These are phyloP conservation scores for Cossypha heuglini DNA, from an alignment of 2,797 vertebrate genomes.

Conservation along the genomic window DNA sequence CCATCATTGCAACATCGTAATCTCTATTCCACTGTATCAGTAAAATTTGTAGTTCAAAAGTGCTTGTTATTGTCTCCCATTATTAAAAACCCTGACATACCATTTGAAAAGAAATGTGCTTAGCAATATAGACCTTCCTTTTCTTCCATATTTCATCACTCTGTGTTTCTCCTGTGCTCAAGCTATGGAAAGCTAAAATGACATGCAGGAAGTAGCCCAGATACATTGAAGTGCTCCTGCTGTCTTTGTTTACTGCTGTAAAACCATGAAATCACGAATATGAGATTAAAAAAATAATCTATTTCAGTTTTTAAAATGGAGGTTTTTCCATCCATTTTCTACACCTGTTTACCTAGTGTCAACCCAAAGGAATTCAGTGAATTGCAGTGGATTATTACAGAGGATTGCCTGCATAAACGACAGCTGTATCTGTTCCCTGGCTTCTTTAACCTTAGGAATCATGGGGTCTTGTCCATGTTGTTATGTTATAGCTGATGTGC, in stretches of 20 bases:
- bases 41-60: background rate
- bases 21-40: background rate
- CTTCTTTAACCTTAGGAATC: conserved; percentile 36
- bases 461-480: background rate
- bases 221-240: background rate
- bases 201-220: background rate
- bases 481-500: background rate
- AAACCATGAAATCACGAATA: background rate
- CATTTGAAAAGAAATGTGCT: background rate
- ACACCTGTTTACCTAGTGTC: background rate
- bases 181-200: background rate
- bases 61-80: background rate
- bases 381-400: background rate
- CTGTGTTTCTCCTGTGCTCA: background rate
- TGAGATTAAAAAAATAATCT: background rate
- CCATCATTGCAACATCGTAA: background rate
- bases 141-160: background rate
- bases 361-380: background rate
- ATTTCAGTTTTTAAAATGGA: background rate
- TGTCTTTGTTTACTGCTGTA: background rate
- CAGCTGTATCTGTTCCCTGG: background rate
- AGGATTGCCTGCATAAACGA: background rate
- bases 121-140: background rate
- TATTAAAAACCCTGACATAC: background rate
- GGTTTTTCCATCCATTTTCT: background rate